Evolutionary conservation across 2,888 invertebrate species (phyloP), one percentile per base, ranked within the genome.

Genomic region (Brachyptera putata): DNA sequence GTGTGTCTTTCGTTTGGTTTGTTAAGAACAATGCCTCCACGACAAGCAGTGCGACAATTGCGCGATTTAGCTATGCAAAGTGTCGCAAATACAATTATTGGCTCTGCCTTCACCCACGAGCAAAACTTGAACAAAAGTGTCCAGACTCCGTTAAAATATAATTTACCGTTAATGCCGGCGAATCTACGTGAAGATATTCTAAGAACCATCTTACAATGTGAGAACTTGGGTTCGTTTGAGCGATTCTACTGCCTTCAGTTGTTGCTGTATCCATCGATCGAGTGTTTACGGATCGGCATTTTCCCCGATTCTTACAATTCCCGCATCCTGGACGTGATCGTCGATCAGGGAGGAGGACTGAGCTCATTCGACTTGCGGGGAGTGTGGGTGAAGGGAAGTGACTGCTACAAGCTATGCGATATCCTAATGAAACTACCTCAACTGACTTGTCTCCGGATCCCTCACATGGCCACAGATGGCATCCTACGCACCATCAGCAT

Each of bases 271-370:
- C 80, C 82, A 63, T 84, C 84, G 63, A 83, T 87, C 0, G 82
- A 83, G 66, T 81, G 79, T 66, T 72, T 87, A 57, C 80, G 83
- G 11, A 85, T 85, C 0, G 86, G 86, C 37, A 81, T 85, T 49
- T 87, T 87, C 73, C 87, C 87, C 0, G 80, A 82, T 67, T 83
- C 82, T n/a, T 87, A 84, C 72, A 85, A 86, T 70, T 81, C 82
- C 63, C 83, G 83, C 73, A 83, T 87, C 67, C 75, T 87, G 68
- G 81, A 84, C 72, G 79, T 83, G 64, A 83, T 87, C 67, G 77
- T 78, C 3, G 79, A 79, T 21, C 84, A 84, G 72, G 87, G 86
- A 5, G 79, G 76, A 5, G 83, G 85, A 26, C 69, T 87, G 66
- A 81, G 82, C 46, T 72, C 74, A 55, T 78, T 87, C 56, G 86